Evolutionary conservation across 2,113 vertebrate genomes (phyloP).

Genomic region (Engystomops pustulosus): DNA sequence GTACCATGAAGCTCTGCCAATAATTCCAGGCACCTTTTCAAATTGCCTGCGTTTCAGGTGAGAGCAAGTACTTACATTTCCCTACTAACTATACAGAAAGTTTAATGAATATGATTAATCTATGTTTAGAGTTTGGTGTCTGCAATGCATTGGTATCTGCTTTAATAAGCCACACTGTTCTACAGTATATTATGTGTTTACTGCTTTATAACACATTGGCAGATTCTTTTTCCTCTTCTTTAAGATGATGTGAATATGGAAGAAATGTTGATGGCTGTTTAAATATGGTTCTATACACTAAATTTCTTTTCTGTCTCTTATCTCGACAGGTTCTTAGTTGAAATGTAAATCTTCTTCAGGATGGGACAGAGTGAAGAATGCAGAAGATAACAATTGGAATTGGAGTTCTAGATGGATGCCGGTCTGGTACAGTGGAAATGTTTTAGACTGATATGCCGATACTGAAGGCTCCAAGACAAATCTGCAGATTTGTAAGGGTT

Average conservation of each 20-base stretch:
- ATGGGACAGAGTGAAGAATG: slow-evolving; percentile 76
- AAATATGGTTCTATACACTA: not conserved
- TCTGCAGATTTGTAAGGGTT: slow-evolving; percentile 67
- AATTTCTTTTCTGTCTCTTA: slow-evolving; percentile 58
- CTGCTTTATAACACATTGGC: not conserved
- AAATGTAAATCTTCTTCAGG: slow-evolving; percentile 69
- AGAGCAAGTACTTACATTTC: too few species aligned
- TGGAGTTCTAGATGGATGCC: slow-evolving; percentile 64
- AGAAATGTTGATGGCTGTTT: not conserved
- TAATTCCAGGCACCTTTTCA: too few species aligned
- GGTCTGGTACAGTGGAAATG: slow-evolving; percentile 61
- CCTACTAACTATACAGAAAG: too few species aligned
- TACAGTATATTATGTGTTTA: too few species aligned
- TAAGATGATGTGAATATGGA: not conserved
- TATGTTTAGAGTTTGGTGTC: too few species aligned
- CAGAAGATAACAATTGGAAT: slow-evolving; percentile 74
- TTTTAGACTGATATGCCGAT: slow-evolving; percentile 75
- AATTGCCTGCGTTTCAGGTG: too few species aligned
- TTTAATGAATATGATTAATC: too few species aligned
- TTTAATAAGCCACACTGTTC: too few species aligned
- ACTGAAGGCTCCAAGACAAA: slow-evolving; percentile 69
- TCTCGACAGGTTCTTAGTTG: slow-evolving; percentile 75
- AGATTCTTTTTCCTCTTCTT: not conserved
- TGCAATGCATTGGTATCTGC: too few species aligned
- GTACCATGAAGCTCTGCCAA: too few species aligned